These are phyloP conservation scores for Saturnia pavonia DNA, from an alignment of 2,888 invertebrate genomes.

Conservation along the genomic window DNA sequence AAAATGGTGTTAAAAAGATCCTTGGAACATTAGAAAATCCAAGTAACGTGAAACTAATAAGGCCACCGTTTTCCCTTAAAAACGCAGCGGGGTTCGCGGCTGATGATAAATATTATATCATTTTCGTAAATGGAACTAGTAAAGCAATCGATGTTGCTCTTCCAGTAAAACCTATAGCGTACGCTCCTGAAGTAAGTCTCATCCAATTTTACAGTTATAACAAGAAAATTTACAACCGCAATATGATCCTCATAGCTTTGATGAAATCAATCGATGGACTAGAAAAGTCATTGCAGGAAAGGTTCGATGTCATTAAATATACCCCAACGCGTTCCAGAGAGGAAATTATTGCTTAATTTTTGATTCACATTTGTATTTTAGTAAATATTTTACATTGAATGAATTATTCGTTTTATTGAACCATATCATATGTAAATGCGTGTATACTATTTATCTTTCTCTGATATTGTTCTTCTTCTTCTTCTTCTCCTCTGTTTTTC, in stretches of 20 bases:
- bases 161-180: conserved; percentile 50
- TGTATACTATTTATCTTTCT: too few species aligned
- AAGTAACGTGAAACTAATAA: conserved; percentile 43
- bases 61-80: conserved; percentile 50
- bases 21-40: conserved; percentile 50
- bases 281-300: conserved; percentile 38
- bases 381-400: neutral
- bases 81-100: conserved; percentile 45
- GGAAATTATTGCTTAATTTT: conserved; percentile 29
- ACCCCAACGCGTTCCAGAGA: conserved; percentile 43
- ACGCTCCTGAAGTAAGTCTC: conserved; percentile 49
- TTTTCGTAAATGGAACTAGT: conserved; percentile 50
- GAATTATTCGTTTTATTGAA: too few species aligned
- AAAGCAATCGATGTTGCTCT: conserved; percentile 41
- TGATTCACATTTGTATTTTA: neutral
- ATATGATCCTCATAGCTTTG: conserved; percentile 40
- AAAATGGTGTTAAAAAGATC: conserved; percentile 45
- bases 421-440: too few species aligned
- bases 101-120: conserved; percentile 45
- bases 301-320: conserved; percentile 40
- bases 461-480: too few species aligned
- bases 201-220: conserved; percentile 58
- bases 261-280: conserved; percentile 38
- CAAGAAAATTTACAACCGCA: conserved; percentile 65
- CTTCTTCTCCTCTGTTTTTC: too few species aligned